Percentiles rank a stretch among this genome's conserved stretches.
These are phyloP conservation scores for Sycophila sp. DNA, from an alignment of 1,140 invertebrate species.

Conservation along the genomic window DNA sequence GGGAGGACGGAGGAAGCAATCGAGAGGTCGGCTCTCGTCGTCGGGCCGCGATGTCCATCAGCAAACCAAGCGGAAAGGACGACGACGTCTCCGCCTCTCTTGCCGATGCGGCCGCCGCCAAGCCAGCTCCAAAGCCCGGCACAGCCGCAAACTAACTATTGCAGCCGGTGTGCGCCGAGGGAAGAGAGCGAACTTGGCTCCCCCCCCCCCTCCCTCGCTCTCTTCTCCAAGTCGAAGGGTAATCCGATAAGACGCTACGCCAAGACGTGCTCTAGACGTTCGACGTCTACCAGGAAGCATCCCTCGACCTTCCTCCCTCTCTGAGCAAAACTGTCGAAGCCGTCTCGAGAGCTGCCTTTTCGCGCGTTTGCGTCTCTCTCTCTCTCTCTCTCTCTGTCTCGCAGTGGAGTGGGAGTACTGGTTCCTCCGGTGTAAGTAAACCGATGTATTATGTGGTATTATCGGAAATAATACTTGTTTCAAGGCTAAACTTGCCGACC, in stretches of 20 bases:
- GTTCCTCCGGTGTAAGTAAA: too few species aligned
- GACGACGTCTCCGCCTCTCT: constrained; percentile 22
- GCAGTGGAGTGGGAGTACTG: neutral
- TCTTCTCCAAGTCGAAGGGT: constrained; percentile 45
- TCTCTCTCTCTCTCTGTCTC: constrained; percentile 7
- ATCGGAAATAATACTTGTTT: neutral
- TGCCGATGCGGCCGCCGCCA: neutral
- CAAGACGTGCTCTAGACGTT: constrained; percentile 49
- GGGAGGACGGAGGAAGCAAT: constrained; percentile 20
- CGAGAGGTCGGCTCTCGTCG: constrained; percentile 20
- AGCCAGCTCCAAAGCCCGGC: neutral
- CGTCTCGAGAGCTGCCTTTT: constrained; percentile 37
- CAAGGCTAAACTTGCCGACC: neutral
- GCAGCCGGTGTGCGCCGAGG: constrained; percentile 32
- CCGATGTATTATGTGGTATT: neutral
- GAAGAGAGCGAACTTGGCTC: constrained; percentile 29
- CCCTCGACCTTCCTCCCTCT: neutral
- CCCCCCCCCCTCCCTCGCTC: too few species aligned
- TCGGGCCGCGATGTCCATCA: constrained; percentile 44
- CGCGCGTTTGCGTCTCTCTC: too few species aligned
- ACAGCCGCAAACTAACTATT: constrained; percentile 59
- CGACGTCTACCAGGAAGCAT: constrained; percentile 36
- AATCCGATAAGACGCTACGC: constrained; percentile 61
- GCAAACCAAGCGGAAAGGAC: constrained; percentile 34
- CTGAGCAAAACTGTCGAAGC: constrained; percentile 41